Conservation (phyloP, 1,140 invertebrate species). For the Parasteatoda tepidariorum region DNA sequence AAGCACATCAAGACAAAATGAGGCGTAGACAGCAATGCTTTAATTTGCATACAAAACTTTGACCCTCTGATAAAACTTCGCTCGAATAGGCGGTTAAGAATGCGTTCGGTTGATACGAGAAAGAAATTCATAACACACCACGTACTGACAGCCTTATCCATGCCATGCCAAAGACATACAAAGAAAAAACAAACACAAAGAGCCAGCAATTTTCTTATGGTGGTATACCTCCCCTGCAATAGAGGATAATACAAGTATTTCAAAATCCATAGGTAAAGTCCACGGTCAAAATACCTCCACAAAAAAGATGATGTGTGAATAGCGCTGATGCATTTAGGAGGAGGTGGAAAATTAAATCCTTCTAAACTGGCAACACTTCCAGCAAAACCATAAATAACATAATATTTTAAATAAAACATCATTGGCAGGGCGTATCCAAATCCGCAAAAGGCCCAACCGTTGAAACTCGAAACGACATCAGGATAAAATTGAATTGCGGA, state of each 20-base stretch:
- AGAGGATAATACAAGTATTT: conserved; percentile 58
- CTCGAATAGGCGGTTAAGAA: neutral
- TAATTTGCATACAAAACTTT: neutral
- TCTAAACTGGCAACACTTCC: conserved; percentile 49
- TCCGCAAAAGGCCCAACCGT: conserved; percentile 61
- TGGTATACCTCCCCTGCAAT: neutral
- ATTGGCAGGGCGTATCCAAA: conserved; percentile 62
- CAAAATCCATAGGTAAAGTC: conserved; percentile 60
- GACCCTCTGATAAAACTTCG: neutral
- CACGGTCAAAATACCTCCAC: conserved; percentile 62
- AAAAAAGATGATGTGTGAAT: conserved; percentile 60
- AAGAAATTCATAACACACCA: conserved; percentile 61
- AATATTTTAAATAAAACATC: conserved; percentile 63
- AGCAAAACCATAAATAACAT: conserved; percentile 61
- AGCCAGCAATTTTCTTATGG: conserved; percentile 33
- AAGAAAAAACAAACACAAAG: conserved; percentile 60
- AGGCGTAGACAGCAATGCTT: conserved; percentile 39
- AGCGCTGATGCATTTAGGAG: conserved; percentile 62
- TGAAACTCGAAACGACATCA: conserved; percentile 22
- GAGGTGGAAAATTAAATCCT: conserved; percentile 55
- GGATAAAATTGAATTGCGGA: conserved; percentile 61
- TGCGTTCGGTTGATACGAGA: conserved; percentile 52
- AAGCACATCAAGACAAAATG: conserved; percentile 61
- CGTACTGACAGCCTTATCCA: conserved; percentile 49
- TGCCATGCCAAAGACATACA: conserved; percentile 63